Base-by-base conservation (phyloP, 2,888 invertebrate genomes). In the Pandemis corylana region DNA sequence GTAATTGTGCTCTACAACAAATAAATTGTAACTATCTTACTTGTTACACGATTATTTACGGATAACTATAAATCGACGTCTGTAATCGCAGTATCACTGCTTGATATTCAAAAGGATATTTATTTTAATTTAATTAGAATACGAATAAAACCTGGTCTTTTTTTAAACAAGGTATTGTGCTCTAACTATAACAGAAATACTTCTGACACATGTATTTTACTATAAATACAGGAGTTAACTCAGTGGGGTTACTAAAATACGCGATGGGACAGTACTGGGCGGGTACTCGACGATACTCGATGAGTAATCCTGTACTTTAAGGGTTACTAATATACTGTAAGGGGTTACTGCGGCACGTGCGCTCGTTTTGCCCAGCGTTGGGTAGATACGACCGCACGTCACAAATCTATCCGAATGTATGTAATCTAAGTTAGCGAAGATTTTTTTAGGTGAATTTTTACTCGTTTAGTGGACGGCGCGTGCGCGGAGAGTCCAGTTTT, bases 371-470 rank as follows among this genome's bases (percentile, higher is more conserved):
- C 78, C 78, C 79, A 75, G 66, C 72, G 73, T 71, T 68, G 63
- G 73, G 71, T 62, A 69, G 64, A 61, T 69, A 49, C 78, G 76
- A 76, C 71, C 82, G 80, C 79, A 76, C 81, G 77, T 79, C 80
- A 81, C 80, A 81, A 74, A 81, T 87, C 88, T 88, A 87, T 87
- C 86, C 87, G 87, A 88, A 85, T 87, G 77, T 80, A 87, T 89
- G 85, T 90, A 89, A 89, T 87, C 84, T 90, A 88, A 90, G 85
- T 89, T 92, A 91, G 91, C 88, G 87, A 87, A 81, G 82, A 87
- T 89, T 91, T 91, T 90, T 91, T 92, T 92, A 91, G 91, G 91
- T 88, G 89, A 91, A 92, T 92, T 92, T 92, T 91, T 90, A 91
- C 90, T 91, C 89, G 90, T 90, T 88, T 90, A 91, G 91, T 87